These are phyloP conservation scores for Rhinoptilus africanus DNA, from an alignment of 2,113 vertebrate genomes.

Conservation along the genomic window DNA sequence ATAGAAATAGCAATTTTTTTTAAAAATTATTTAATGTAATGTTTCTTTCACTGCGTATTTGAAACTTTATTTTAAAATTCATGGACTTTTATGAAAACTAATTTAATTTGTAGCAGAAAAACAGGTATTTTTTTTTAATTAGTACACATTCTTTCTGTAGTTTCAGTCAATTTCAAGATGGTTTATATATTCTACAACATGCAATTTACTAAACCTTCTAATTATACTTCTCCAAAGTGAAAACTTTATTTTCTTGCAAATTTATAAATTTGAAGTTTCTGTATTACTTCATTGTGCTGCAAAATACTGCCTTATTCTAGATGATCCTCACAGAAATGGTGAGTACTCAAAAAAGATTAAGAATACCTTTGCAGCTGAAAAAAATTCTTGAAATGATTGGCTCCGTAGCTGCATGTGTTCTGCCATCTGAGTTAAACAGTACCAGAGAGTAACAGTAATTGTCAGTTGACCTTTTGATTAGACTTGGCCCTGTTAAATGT, in stretches of 20 bases:
- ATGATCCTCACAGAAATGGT: neutral
- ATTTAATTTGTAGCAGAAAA: neutral
- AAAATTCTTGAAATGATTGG: neutral
- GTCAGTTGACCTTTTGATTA: slow-evolving; percentile 41
- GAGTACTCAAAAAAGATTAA: neutral
- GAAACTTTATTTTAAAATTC: neutral
- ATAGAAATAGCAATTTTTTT: neutral
- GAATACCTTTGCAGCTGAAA: neutral
- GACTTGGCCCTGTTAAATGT: neutral
- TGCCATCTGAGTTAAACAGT: neutral
- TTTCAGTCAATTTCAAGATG: neutral
- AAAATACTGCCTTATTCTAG: neutral
- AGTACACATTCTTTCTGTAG: neutral
- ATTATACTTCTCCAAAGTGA: neutral
- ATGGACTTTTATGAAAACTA: neutral
- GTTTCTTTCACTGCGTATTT: neutral
- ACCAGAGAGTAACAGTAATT: neutral
- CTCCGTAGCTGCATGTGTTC: neutral
- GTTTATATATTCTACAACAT: neutral
- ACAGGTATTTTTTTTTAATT: neutral
- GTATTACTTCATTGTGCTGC: neutral
- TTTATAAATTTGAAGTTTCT: neutral
- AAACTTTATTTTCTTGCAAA: neutral
- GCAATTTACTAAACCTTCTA: neutral
- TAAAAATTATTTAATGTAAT: neutral